These are phyloP conservation scores for Naja naja DNA, from an alignment of 2,113 vertebrate genomes.

Conservation along the genomic window DNA sequence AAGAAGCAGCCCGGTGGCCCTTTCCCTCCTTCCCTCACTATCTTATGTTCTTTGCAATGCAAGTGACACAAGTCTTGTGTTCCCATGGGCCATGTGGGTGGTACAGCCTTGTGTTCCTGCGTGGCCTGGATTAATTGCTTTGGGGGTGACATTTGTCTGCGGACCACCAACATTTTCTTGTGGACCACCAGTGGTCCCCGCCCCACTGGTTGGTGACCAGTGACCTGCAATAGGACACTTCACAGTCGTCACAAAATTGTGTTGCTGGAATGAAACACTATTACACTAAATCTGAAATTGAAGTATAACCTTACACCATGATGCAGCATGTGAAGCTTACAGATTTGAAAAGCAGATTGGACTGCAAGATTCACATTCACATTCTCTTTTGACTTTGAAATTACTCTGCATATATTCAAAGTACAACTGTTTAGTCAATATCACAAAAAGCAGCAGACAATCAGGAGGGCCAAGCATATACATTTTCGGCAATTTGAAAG, in stretches of 20 bases:
- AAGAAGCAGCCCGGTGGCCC: too few species aligned
- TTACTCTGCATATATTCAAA: not conserved
- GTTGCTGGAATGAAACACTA: not conserved
- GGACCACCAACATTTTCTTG: too few species aligned
- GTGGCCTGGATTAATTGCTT: too few species aligned
- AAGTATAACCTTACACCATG: not conserved
- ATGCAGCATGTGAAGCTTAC: not conserved
- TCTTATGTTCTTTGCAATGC: too few species aligned
- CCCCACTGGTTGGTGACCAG: too few species aligned
- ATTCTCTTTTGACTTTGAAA: not conserved
- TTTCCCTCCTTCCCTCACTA: too few species aligned
- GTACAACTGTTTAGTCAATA: not conserved
- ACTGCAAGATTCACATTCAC: not conserved
- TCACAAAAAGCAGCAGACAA: not conserved
- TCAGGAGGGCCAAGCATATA: not conserved
- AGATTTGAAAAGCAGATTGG: not conserved
- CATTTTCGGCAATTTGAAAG: not conserved
- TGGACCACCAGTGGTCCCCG: too few species aligned
- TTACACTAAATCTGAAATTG: not conserved
- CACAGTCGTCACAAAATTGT: not conserved
- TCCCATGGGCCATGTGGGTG: too few species aligned
- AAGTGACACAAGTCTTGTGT: too few species aligned
- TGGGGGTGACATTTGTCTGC: too few species aligned
- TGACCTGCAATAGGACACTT: not conserved
- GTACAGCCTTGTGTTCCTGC: too few species aligned